A percentile compares a stretch with the other conserved stretches of the same genome.
Conservation (phyloP, 2,113 vertebrate genomes). For the Cariama cristata region DNA sequence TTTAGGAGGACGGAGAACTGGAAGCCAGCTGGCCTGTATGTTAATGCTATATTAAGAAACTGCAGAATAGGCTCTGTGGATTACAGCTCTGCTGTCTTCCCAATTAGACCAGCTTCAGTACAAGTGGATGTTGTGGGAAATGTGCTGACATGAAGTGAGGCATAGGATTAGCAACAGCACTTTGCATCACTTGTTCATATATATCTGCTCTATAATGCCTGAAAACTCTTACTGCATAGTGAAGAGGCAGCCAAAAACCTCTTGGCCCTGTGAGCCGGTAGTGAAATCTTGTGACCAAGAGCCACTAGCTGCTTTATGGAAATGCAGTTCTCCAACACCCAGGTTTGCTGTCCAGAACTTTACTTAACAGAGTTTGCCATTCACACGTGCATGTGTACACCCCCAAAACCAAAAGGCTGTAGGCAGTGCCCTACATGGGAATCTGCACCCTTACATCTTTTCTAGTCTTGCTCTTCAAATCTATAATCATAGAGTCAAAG, state of each 20-base stretch:
- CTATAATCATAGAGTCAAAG: background rate
- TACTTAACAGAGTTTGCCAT: background rate
- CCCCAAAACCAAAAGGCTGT: background rate
- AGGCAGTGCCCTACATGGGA: background rate
- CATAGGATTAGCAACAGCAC: background rate
- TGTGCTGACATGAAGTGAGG: background rate
- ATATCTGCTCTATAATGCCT: background rate
- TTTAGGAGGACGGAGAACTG: background rate
- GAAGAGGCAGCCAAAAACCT: background rate
- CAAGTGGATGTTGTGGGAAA: background rate
- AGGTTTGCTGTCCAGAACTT: background rate
- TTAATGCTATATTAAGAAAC: background rate
- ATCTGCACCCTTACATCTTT: background rate
- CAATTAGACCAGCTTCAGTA: background rate
- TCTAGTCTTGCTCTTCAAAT: background rate
- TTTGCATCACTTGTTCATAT: background rate
- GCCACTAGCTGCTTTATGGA: background rate
- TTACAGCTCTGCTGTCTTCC: background rate
- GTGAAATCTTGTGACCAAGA: background rate
- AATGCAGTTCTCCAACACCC: background rate
- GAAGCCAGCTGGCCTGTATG: background rate
- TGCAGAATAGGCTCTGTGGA: background rate
- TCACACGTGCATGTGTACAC: background rate
- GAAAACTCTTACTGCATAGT: background rate
- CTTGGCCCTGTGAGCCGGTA: background rate